phyloP scores from a whole-genome alignment of 2,888 invertebrate genomes.

The Oligia latruncula region DNA sequence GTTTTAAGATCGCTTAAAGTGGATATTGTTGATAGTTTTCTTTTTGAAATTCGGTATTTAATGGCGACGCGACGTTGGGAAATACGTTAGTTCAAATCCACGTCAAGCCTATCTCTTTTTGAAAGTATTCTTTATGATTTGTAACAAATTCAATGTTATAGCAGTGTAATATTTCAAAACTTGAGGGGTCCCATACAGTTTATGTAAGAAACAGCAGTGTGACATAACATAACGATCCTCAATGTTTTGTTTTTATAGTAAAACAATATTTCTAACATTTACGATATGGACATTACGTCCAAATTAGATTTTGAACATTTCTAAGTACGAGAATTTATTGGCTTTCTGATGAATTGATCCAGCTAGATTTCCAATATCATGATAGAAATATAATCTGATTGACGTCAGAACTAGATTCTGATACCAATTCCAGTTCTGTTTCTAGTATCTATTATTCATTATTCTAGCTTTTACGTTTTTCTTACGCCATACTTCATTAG shows the following conservation, averaged over 20 bases:
- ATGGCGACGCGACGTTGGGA: too few species aligned
- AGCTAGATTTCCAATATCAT: background rate
- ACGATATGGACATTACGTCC: background rate
- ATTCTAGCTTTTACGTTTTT: background rate
- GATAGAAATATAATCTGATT: background rate
- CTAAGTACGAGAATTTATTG: background rate
- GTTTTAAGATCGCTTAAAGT: too few species aligned
- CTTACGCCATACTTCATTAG: background rate
- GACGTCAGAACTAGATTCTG: background rate
- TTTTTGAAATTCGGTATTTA: too few species aligned
- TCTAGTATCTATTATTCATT: background rate
- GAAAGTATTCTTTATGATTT: too few species aligned
- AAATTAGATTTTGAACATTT: background rate
- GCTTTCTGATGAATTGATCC: background rate
- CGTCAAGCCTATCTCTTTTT: too few species aligned
- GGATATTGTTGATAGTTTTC: too few species aligned
- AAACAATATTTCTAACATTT: background rate
- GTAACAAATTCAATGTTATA: too few species aligned
- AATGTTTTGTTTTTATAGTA: background rate
- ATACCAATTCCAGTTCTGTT: conserved; percentile 9
- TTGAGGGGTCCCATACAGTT: too few species aligned
- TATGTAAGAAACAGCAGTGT: too few species aligned
- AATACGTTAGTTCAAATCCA: too few species aligned
- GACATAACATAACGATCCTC: background rate
- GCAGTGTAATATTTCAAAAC: too few species aligned